Percentiles rank a stretch among this genome's conserved stretches.
Evolutionary conservation across 2,113 vertebrate species (phyloP).

Genomic region (Euleptes europaea): DNA sequence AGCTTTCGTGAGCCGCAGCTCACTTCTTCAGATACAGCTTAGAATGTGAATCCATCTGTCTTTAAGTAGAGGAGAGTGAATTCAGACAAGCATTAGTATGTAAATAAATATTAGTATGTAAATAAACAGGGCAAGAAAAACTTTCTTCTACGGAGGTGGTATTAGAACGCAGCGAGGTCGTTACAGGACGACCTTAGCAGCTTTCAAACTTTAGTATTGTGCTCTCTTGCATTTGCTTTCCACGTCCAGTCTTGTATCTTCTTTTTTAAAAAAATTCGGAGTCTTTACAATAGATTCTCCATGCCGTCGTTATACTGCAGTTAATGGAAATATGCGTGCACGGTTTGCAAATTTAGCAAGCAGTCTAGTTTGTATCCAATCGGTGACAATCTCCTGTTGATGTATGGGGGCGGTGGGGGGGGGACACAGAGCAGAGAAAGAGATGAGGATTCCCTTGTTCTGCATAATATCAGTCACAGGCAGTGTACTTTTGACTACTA

Average conservation of each 20-base stretch:
- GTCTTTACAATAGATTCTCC: too few species aligned
- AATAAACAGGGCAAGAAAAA: too few species aligned
- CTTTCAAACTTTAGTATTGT: too few species aligned
- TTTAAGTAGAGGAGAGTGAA: too few species aligned
- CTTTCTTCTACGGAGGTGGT: not conserved
- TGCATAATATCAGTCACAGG: not conserved
- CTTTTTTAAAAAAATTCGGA: not conserved
- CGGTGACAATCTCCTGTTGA: not conserved
- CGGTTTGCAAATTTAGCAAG: not conserved
- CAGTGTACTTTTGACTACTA: not conserved
- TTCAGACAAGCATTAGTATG: too few species aligned
- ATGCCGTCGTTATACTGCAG: too few species aligned
- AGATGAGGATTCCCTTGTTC: not conserved
- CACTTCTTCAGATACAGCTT: too few species aligned
- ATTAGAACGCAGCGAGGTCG: not conserved
- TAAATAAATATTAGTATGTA: too few species aligned
- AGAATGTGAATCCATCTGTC: too few species aligned
- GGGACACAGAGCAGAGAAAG: not conserved
- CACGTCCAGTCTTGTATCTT: too few species aligned
- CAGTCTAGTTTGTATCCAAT: not conserved
- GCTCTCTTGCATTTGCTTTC: not conserved
- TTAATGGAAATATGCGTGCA: not conserved
- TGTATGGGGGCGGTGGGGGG: not conserved
- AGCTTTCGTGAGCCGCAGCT: too few species aligned
- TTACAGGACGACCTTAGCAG: too few species aligned